Evolutionary conservation across 2,888 invertebrate genomes (phyloP), one percentile per base, ranked within the genome.

Genomic region (Sylvicola fuscatus): DNA sequence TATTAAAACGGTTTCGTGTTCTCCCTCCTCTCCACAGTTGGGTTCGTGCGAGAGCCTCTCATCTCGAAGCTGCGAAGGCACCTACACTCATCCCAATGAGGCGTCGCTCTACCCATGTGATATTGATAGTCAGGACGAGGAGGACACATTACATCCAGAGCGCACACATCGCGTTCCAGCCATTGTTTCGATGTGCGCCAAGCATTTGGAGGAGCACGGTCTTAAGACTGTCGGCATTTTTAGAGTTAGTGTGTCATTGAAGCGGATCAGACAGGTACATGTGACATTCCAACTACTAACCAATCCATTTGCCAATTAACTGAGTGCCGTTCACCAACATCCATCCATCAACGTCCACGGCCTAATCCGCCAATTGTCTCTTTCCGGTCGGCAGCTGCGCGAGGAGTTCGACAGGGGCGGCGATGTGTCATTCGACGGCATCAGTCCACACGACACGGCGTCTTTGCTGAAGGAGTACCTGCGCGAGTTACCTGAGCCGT

Each of bases 371-470:
- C n/a, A n/a, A 21, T 21, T 21, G 21, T 21, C 5, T 8, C 21
- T 21, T 21, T 21, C 21, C 8, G 6, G 6, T 38, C 62, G 62
- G 29, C 56, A 90, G 86, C 62, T 92, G 42, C 66, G 87, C 32
- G 90, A 92, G 53, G 86, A 86, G 42, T 87, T 92, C 61, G 87
- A 92, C 60, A 72, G 73, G 41, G 84, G 82, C 13, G 70, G 72
- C 46, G 74, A 75, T 48, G 66, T 69, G 11, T 66, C 70, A 39
- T 62, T 90, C 46, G 78, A 77, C 43, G 11, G 82, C 32, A 79
- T 79, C 46, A 83, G 84, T 58, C 87, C 90, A 2, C 90, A 93
- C 57, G 92, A 93, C 53, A 84, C 92, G 38, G 92, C 89, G 7
- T 83, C 87, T 1, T 65, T 93, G 29, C 68, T 93, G 26, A 93